Conservation (phyloP, 2,888 invertebrate species). For the Neoascia interrupta region DNA sequence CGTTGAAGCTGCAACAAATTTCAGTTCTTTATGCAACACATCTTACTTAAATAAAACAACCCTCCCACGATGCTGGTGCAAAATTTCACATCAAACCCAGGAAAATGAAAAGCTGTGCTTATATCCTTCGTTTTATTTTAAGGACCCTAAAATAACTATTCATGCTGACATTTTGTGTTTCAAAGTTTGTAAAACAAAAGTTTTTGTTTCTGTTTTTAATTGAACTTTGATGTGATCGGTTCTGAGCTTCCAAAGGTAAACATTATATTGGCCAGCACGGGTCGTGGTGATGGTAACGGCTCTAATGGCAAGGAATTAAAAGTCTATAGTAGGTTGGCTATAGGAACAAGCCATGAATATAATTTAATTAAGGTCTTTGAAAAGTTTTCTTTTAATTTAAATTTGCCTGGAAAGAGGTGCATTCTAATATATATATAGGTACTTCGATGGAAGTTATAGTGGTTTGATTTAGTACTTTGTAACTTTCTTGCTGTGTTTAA, state of each 20-base stretch:
- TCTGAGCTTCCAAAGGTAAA: constrained; percentile 31
- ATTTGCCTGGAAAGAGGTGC: too few relatives aligned
- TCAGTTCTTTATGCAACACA: too few relatives aligned
- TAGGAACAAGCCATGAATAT: constrained; percentile 29
- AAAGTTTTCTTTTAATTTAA: constrained; percentile 65
- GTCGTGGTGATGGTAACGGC: too few relatives aligned
- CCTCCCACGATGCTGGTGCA: too few relatives aligned
- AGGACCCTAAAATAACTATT: background rate
- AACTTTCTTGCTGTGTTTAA: too few relatives aligned
- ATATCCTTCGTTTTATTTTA: background rate
- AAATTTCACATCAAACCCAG: constrained; percentile 44
- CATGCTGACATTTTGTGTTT: constrained; percentile 45
- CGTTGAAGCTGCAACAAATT: too few relatives aligned
- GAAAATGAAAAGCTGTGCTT: constrained; percentile 20
- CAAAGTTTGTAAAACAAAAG: constrained; percentile 49
- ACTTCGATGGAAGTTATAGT: too few relatives aligned
- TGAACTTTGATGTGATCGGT: constrained; percentile 62
- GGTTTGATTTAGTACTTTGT: too few relatives aligned
- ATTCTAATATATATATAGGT: too few relatives aligned
- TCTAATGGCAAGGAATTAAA: too few relatives aligned
- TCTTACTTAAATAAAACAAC: too few relatives aligned
- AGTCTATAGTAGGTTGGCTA: background rate
- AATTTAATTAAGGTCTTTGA: constrained; percentile 53
- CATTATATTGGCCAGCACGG: too few relatives aligned
- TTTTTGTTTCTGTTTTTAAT: constrained; percentile 52